These are phyloP conservation scores for Cotesia typhae DNA, from an alignment of 1,140 invertebrate genomes.

Conservation along the genomic window DNA sequence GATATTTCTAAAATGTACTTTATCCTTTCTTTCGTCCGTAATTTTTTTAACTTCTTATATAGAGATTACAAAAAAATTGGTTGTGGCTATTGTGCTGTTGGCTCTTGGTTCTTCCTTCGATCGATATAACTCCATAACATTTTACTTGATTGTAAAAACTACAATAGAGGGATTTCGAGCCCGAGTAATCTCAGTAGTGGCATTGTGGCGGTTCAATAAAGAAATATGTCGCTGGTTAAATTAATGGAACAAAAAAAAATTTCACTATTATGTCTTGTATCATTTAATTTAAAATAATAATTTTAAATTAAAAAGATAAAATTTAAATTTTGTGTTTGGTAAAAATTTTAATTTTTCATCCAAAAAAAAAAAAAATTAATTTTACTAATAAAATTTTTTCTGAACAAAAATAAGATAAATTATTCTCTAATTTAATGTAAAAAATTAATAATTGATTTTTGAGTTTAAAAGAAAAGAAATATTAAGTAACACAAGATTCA, in stretches of 20 bases:
- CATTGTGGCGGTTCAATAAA: conserved; percentile 62
- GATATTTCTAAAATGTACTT: not conserved
- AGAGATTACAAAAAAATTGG: conserved; percentile 48
- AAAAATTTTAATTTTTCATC: no score
- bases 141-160: conserved; percentile 55
- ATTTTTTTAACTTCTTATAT: conserved; percentile 16
- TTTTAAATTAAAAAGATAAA: no score
- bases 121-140: conserved; percentile 55
- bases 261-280: no score
- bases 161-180: conserved; percentile 57
- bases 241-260: not conserved
- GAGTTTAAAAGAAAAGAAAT: no score
- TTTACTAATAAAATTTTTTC: no score
- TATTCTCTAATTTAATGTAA: no score
- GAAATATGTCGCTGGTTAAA: conserved; percentile 53
- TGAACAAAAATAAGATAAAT: no score
- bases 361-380: no score
- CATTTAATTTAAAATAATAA: no score
- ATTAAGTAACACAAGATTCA: no score
- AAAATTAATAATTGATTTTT: no score
- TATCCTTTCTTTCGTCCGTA: not conserved
- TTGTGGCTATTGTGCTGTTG: conserved; percentile 58
- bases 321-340: no score
- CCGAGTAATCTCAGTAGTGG: conserved; percentile 61
- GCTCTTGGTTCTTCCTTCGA: conserved; percentile 41